phyloP scores from a whole-genome alignment of 2,888 invertebrate genomes.

The Coelopa pilipes region DNA sequence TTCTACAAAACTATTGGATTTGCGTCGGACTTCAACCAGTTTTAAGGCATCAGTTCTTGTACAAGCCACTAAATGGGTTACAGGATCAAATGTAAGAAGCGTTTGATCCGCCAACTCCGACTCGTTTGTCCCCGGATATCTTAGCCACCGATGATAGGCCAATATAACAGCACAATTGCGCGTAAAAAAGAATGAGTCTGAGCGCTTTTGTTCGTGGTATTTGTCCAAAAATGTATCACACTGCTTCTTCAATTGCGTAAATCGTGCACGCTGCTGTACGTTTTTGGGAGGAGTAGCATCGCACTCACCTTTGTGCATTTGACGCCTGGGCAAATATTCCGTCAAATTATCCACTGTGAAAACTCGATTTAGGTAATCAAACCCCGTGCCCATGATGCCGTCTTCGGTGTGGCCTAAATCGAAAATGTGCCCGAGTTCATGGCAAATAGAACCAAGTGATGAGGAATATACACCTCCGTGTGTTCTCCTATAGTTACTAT shows the following conservation, averaged over 20 bases:
- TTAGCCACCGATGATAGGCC: slow-evolving; percentile 62
- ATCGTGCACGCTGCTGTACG: slow-evolving; percentile 43
- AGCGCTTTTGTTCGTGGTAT: slow-evolving; percentile 62
- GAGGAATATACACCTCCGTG: slow-evolving; percentile 90
- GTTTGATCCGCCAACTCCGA: neutral
- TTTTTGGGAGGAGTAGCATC: neutral
- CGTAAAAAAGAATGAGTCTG: slow-evolving; percentile 63
- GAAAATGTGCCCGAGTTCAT: slow-evolving; percentile 91
- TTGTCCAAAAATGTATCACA: slow-evolving; percentile 56
- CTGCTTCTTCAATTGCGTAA: slow-evolving; percentile 58
- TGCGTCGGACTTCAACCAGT: slow-evolving; percentile 61
- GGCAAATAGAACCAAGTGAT: slow-evolving; percentile 89
- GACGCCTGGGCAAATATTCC: slow-evolving; percentile 61
- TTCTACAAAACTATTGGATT: slow-evolving; percentile 57
- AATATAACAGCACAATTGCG: slow-evolving; percentile 62
- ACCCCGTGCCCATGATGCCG: slow-evolving; percentile 94
- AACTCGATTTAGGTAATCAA: slow-evolving; percentile 83
- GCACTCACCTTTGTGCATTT: slow-evolving; percentile 45
- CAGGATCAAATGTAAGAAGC: slow-evolving; percentile 5
- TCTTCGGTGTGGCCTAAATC: slow-evolving; percentile 90
- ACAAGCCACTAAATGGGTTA: neutral
- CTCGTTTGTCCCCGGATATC: neutral
- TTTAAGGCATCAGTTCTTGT: slow-evolving; percentile 43
- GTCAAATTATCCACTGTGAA: slow-evolving; percentile 74
- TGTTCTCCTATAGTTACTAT: slow-evolving; percentile 89